A percentile compares a stretch with the other conserved stretches of the same genome.
phyloP scores from a whole-genome alignment of 1,140 invertebrate species.

The Drosophila prosaltans region DNA sequence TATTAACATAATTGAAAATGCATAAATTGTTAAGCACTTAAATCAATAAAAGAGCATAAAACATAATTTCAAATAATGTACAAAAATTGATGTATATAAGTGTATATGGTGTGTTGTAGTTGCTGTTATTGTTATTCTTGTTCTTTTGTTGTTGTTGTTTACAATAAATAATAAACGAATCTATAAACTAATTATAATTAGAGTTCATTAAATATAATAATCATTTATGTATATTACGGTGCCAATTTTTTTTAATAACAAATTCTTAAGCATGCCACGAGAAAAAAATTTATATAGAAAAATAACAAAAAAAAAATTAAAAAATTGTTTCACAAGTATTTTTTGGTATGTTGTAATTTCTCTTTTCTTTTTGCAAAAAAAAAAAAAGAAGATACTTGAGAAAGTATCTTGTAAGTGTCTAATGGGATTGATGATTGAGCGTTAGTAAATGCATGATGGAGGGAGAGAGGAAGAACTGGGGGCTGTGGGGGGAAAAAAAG shows the following conservation, averaged over 20 bases:
- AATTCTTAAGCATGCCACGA: conserved; percentile 59
- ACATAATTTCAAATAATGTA: conserved; percentile 15
- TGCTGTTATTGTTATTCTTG: not conserved
- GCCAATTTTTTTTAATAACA: conserved; percentile 57
- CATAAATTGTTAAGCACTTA: conserved; percentile 56
- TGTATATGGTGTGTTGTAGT: not conserved
- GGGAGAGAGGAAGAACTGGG: not conserved
- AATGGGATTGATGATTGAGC: not conserved
- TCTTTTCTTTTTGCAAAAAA: too few species aligned
- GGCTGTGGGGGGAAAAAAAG: not conserved
- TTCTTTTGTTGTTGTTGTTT: conserved; percentile 3
- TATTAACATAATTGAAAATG: conserved; percentile 55
- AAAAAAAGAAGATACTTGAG: too few species aligned
- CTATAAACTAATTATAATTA: conserved; percentile 35
- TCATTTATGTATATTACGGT: conserved; percentile 22
- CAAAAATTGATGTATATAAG: conserved; percentile 15
- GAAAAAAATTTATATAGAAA: not conserved
- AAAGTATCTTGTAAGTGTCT: too few species aligned
- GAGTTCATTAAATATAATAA: conserved; percentile 7
- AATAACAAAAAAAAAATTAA: not conserved
- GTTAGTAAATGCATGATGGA: not conserved
- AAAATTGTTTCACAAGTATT: too few species aligned
- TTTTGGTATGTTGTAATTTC: too few species aligned
- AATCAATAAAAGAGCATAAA: conserved; percentile 54
- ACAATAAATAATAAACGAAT: conserved; percentile 42